Percentiles rank a stretch among this genome's conserved stretches.
Conservation (phyloP, 1,140 invertebrate species). For the Pseudomyrmex pallidus region DNA sequence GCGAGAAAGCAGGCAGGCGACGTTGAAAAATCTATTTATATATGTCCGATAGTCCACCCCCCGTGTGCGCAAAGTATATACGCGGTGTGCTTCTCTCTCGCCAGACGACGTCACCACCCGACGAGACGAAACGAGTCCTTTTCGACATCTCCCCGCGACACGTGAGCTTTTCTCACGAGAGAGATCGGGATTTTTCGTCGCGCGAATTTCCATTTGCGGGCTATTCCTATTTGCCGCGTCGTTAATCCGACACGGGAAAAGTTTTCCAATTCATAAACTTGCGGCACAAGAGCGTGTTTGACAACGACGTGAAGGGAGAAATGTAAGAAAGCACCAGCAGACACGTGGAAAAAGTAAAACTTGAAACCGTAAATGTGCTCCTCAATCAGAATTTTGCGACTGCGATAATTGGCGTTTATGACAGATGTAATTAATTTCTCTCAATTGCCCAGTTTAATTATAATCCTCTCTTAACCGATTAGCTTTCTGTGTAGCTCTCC, state of each 20-base stretch:
- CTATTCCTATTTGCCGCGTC: slow-evolving; percentile 6
- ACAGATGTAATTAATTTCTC: not conserved
- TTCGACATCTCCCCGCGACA: not conserved
- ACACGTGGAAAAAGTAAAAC: not conserved
- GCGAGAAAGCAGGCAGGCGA: slow-evolving; percentile 59
- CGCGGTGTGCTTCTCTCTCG: slow-evolving; percentile 13
- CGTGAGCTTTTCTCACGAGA: not conserved
- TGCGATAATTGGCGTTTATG: not conserved
- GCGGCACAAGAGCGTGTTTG: not conserved
- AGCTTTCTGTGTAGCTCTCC: not conserved
- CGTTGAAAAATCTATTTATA: slow-evolving; percentile 72
- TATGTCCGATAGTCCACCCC: slow-evolving; percentile 64
- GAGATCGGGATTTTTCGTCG: slow-evolving; percentile 21
- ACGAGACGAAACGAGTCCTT: slow-evolving; percentile 11
- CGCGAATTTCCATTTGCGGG: not conserved
- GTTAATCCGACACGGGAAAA: not conserved
- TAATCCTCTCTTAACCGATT: not conserved
- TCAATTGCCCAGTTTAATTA: slow-evolving; percentile 15
- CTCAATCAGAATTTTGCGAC: not conserved
- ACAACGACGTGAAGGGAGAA: not conserved
- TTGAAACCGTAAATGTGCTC: not conserved
- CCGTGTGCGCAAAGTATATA: slow-evolving; percentile 17
- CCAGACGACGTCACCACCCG: slow-evolving; percentile 44
- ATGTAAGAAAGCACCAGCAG: not conserved
- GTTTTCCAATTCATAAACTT: not conserved